Evolutionary conservation across 1,140 invertebrate species (phyloP), one percentile per base, ranked within the genome.

Genomic region (Olivierus martensii): DNA sequence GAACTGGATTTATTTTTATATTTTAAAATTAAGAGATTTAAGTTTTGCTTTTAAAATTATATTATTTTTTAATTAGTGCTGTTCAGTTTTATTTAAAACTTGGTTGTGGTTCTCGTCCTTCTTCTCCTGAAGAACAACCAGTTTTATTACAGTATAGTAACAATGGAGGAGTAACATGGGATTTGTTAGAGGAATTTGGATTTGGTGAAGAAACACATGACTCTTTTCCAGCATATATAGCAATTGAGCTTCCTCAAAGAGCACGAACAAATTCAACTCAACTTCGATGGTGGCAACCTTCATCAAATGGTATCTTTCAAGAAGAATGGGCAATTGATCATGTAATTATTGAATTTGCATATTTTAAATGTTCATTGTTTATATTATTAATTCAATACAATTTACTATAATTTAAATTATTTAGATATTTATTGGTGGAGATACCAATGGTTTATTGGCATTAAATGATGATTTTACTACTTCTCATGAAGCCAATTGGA

Each of bases 141-240:
- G 65, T 74, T 14, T 53, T 74, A n/a, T 57, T 73, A 6, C 72
- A 74, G 56, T 73, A 69, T 49, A 73, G 71, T n/a, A 69, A 49
- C 22, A 71, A 72, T 61, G 72, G 71, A 11, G 71, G 72, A 15
- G 70, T 74, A 36, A 65, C 63, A 2, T 74, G 72, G 72, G 60
- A 67, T 42, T 62, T 71, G 2, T 51, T 66, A 18, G 62, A 65
- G 58, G 64, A 67, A 60, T 70, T 68, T 62, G 63, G 66, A 37
- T 70, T 67, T 57, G 62, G 64, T 46, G 56, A 56, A 17, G 44
- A 21, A 17, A 45, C 46, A n/a, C 35, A 41, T 41, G 54, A 34
- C 10, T 43, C 51, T 22, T 46, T 42, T 46, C 56, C 47, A 42
- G 43, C 54, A 21, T 56, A 56, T 19, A 52, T 56, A 28, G 55